Percentiles rank a stretch among this genome's conserved stretches.
phyloP scores from a whole-genome alignment of 1,140 invertebrate species.

The Heterodera carotae region DNA sequence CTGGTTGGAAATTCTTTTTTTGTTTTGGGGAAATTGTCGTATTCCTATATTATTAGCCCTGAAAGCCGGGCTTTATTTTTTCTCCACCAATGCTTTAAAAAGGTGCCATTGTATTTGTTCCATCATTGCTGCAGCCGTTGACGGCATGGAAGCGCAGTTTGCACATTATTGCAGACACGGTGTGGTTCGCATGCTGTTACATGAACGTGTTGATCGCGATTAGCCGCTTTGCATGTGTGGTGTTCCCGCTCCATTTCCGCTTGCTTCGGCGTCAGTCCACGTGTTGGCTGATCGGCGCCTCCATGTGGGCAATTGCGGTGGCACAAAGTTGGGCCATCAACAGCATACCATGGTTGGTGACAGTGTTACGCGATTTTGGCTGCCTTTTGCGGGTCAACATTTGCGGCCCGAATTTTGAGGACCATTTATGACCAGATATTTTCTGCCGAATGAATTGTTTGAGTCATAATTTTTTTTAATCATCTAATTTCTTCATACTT shows the following conservation, averaged over 20 bases:
- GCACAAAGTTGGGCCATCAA: constrained; percentile 24
- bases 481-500: too few species aligned
- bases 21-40: not conserved
- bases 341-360: not conserved
- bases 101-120: not conserved
- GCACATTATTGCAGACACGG: constrained; percentile 16
- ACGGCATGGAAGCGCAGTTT: constrained; percentile 14
- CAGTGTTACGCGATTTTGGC: not conserved
- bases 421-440: too few species aligned
- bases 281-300: constrained; percentile 8
- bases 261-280: not conserved
- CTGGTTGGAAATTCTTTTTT: constrained; percentile 8
- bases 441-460: too few species aligned
- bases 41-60: constrained; percentile 2
- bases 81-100: not conserved
- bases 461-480: too few species aligned
- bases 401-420: too few species aligned
- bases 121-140: not conserved
- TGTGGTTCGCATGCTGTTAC: constrained; percentile 24
- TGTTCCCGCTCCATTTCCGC: constrained; percentile 29
- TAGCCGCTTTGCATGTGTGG: constrained; percentile 22
- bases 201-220: constrained; percentile 26
- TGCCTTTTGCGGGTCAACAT: too few species aligned
- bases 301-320: not conserved
- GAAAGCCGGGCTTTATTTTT: too few species aligned